These are phyloP conservation scores for Suillia variegata DNA, from an alignment of 2,888 invertebrate genomes.

Conservation along the genomic window DNA sequence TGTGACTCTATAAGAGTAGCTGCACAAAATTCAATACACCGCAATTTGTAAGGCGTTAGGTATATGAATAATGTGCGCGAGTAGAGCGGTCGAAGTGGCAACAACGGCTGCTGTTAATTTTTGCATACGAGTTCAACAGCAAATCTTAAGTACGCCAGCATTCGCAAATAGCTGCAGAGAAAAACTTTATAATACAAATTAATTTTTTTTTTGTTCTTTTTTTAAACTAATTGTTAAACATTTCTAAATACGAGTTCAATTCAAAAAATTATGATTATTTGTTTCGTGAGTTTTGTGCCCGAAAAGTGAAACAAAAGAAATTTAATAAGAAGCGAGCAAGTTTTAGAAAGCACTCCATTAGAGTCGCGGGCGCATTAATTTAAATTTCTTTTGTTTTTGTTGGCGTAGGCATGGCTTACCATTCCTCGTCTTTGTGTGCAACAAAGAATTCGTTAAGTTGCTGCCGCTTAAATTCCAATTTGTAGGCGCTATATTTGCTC, in stretches of 20 bases:
- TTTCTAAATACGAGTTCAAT: too few species aligned
- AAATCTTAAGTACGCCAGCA: conserved; percentile 40
- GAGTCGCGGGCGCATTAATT: background rate
- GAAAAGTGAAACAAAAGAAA: conserved; percentile 15
- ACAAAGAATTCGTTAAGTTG: conserved; percentile 99
- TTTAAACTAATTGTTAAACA: background rate
- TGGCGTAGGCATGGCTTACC: conserved; percentile 77
- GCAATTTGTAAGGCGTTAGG: conserved; percentile 27
- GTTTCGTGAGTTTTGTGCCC: too few species aligned
- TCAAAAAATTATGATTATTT: too few species aligned
- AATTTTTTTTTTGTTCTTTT: conserved; percentile 31
- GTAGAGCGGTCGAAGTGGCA: background rate
- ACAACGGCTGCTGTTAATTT: conserved; percentile 5
- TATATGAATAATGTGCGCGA: conserved; percentile 17
- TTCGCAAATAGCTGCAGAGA: conserved; percentile 57
- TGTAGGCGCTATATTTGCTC: conserved; percentile 97
- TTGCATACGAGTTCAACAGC: conserved; percentile 14
- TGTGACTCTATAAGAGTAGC: too few species aligned
- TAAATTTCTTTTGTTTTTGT: conserved; percentile 21
- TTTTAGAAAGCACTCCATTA: background rate
- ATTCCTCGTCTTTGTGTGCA: conserved; percentile 99
- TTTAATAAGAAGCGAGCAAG: too few species aligned
- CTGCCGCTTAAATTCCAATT: conserved; percentile 93
- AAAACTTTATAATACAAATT: conserved; percentile 56
- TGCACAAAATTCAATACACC: conserved; percentile 12